These are phyloP conservation scores for Portunus trituberculatus DNA, from an alignment of 1,140 invertebrate species.

Conservation along the genomic window DNA sequence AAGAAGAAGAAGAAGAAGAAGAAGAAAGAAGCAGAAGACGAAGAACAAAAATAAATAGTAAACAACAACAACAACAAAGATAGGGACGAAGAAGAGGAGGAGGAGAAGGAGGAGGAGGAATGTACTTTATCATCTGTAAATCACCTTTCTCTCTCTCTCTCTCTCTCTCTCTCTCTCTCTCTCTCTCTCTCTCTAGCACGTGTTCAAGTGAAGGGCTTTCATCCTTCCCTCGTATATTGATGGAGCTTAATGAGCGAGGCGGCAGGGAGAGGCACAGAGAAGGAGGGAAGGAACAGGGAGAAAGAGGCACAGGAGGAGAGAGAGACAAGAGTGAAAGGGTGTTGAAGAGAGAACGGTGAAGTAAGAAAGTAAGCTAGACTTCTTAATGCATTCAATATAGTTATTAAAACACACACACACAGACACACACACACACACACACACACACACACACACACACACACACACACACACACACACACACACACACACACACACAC, in stretches of 20 bases:
- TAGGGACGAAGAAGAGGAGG: not conserved
- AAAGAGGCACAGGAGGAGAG: not conserved
- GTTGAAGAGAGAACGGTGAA: not conserved
- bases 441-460: too few relatives aligned
- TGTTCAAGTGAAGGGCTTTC: not conserved
- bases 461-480: too few relatives aligned
- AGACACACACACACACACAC: too few relatives aligned
- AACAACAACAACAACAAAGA: not conserved
- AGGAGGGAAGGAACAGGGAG: not conserved
- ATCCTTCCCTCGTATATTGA: not conserved
- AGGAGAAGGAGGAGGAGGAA: not conserved
- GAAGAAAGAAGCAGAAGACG: not conserved
- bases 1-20: not conserved
- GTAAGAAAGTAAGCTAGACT: not conserved
- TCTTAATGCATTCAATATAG: too few relatives aligned
- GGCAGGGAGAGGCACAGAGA: not conserved
- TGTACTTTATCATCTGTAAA: not conserved
- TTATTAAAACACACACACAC: too few relatives aligned
- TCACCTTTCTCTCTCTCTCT: not conserved
- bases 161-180: not conserved
- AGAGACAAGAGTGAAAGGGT: not conserved
- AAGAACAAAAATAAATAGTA: not conserved
- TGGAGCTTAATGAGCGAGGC: slow-evolving; percentile 4
- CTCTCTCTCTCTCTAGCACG: not conserved
- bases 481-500: too few relatives aligned